These are phyloP conservation scores for Hyposoter didymator DNA, from an alignment of 2,888 invertebrate species.

Conservation along the genomic window DNA sequence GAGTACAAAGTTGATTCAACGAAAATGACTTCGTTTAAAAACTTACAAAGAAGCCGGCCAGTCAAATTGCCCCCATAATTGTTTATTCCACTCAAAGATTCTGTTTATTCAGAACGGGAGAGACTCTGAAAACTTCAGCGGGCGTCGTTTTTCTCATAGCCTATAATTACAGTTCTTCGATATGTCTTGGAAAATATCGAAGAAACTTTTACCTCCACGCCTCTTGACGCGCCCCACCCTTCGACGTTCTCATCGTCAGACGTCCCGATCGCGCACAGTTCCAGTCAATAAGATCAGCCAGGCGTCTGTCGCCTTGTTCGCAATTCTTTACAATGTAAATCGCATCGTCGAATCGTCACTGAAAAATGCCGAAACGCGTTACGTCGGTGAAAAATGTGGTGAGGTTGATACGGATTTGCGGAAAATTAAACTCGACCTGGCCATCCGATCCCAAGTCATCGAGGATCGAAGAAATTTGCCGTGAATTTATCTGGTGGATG, in stretches of 20 bases:
- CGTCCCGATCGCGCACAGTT: background rate
- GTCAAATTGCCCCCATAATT: background rate
- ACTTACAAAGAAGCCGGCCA: background rate
- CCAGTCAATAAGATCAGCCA: background rate
- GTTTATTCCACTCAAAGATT: constrained; percentile 4
- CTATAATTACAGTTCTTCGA: background rate
- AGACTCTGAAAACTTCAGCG: constrained; percentile 1
- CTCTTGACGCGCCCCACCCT: background rate
- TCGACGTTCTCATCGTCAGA: background rate
- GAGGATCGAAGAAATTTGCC: constrained; percentile 50
- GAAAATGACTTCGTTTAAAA: background rate
- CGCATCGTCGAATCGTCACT: background rate
- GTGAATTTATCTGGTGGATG: constrained; percentile 71
- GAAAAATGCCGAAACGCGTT: constrained; percentile 11
- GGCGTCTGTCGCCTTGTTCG: background rate
- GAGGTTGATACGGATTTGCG: constrained; percentile 64
- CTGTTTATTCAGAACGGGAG: background rate
- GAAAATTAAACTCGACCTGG: constrained; percentile 73
- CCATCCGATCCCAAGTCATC: constrained; percentile 66
- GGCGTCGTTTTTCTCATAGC: constrained; percentile 20
- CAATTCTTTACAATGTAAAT: background rate
- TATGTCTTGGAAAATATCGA: background rate
- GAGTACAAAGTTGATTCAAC: background rate
- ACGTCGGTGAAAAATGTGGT: constrained; percentile 48
- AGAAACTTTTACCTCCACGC: background rate